phyloP scores from a whole-genome alignment of 2,113 vertebrate species.

The Nicator chloris region DNA sequence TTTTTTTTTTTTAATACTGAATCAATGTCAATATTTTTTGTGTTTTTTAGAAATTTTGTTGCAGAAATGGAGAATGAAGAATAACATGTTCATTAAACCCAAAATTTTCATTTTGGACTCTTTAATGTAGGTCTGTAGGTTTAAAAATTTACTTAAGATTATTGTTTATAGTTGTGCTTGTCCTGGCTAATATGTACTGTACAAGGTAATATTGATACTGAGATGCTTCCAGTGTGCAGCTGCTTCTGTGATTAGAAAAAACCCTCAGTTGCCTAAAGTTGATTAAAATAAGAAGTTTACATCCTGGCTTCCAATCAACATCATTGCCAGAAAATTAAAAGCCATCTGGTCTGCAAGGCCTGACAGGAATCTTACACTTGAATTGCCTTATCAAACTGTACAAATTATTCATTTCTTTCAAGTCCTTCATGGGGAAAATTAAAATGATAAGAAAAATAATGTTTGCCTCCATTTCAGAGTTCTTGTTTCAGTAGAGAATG shows the following conservation, averaged over 20 bases:
- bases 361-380: constrained; percentile 41
- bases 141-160: not conserved
- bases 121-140: no score
- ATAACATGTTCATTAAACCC: accelerated
- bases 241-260: constrained; percentile 26
- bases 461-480: not conserved
- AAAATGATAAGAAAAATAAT: not conserved
- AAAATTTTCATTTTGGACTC: not conserved
- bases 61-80: not conserved
- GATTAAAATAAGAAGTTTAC: constrained; percentile 52
- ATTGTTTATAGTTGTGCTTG: not conserved
- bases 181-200: not conserved
- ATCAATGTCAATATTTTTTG: not conserved
- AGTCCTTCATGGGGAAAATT: constrained; percentile 9
- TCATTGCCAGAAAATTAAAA: constrained; percentile 68
- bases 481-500: not conserved
- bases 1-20: not conserved
- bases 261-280: not conserved
- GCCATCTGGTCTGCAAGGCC: constrained; percentile 45
- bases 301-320: constrained; percentile 43
- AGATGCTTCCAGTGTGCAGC: not conserved
- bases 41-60: not conserved
- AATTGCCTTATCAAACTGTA: constrained; percentile 24
- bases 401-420: constrained; percentile 53
- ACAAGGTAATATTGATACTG: not conserved